These are phyloP conservation scores for Melipona bicolor DNA, from an alignment of 2,888 invertebrate genomes.

Conservation along the genomic window DNA sequence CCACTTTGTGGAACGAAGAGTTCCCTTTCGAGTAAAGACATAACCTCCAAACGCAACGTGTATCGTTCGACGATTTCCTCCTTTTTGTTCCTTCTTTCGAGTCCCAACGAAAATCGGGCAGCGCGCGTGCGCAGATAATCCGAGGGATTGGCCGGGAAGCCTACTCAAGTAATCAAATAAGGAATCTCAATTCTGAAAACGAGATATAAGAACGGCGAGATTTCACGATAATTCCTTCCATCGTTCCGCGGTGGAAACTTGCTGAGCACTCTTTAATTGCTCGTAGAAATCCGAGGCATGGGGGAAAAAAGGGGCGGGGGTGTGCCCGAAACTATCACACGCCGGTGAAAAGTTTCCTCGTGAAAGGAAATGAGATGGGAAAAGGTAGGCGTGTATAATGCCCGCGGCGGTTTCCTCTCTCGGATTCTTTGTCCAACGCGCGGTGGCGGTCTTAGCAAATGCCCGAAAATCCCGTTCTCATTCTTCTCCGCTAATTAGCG, in stretches of 20 bases:
- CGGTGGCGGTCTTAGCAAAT: constrained; percentile 18
- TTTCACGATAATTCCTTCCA: constrained; percentile 52
- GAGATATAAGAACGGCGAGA: constrained; percentile 42
- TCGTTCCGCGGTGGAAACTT: constrained; percentile 50
- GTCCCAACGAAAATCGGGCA: not conserved
- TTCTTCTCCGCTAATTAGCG: not conserved
- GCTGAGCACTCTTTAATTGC: constrained; percentile 55
- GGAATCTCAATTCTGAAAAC: constrained; percentile 31
- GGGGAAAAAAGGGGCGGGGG: too few relatives aligned
- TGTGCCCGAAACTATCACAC: constrained; percentile 43
- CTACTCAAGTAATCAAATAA: constrained; percentile 18
- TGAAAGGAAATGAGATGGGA: constrained; percentile 62
- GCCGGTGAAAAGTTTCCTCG: constrained; percentile 63
- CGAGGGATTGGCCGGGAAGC: not conserved
- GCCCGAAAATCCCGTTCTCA: constrained; percentile 13
- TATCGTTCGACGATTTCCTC: not conserved
- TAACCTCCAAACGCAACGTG: not conserved
- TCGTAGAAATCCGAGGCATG: constrained; percentile 51
- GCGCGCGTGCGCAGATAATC: not conserved
- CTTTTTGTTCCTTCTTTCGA: not conserved
- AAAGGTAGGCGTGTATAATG: constrained; percentile 31
- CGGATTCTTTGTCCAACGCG: constrained; percentile 1
- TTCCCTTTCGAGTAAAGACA: constrained; percentile 1
- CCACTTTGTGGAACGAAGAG: constrained; percentile 28
- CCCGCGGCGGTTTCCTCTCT: constrained; percentile 22